Evolutionary conservation across 2,797 vertebrate species (phyloP).

Genomic region (Mormyrus proboscirostris): DNA sequence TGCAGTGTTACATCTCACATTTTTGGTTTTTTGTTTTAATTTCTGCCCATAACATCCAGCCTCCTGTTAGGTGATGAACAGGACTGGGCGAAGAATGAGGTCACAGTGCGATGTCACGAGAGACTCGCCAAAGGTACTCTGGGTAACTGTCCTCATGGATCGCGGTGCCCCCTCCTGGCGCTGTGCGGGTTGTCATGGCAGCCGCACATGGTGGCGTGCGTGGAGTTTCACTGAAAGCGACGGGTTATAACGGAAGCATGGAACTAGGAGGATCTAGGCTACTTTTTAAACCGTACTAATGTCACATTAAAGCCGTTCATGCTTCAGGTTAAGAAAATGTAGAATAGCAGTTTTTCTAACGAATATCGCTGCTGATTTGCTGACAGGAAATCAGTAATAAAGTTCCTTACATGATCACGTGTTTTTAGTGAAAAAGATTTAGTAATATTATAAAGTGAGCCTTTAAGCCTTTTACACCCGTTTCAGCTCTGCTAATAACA

Average conservation of each 20-base stretch:
- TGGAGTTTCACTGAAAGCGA: not conserved
- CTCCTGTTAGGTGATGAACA: not conserved
- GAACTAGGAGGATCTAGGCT: not conserved
- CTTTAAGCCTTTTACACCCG: constrained; percentile 48
- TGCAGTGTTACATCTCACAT: constrained; percentile 3
- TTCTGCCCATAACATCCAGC: not conserved
- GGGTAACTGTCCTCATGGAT: not conserved
- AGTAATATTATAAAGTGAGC: constrained; percentile 10
- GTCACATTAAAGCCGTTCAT: not conserved
- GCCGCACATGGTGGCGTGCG: not conserved
- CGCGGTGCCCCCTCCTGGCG: not conserved
- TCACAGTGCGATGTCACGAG: not conserved
- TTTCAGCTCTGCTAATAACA: constrained; percentile 44
- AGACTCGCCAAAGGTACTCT: not conserved
- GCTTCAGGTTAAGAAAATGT: not conserved
- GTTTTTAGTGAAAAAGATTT: not conserved
- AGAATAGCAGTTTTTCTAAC: not conserved
- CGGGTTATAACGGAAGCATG: not conserved
- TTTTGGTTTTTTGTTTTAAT: constrained; percentile 13
- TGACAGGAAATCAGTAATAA: not conserved
- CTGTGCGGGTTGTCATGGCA: not conserved
- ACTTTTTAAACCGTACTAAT: not conserved
- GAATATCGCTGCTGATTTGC: not conserved
- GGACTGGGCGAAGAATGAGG: not conserved
- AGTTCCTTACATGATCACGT: not conserved